These are phyloP conservation scores for Mythimna vitellina DNA, from an alignment of 2,888 invertebrate genomes.

Conservation along the genomic window DNA sequence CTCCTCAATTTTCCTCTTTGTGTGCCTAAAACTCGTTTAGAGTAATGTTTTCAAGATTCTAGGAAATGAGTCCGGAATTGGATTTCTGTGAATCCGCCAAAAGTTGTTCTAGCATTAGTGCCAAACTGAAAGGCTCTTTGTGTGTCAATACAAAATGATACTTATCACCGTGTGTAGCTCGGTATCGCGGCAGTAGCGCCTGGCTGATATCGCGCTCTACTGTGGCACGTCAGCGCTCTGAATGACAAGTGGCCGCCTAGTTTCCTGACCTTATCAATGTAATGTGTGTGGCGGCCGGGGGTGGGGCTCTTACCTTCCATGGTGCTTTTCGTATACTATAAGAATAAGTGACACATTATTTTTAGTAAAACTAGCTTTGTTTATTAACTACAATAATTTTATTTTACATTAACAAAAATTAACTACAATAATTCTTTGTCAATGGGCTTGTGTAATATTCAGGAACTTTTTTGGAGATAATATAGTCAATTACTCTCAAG, in stretches of 20 bases:
- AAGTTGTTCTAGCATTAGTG: not conserved
- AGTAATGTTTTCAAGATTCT: not conserved
- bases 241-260: slow-evolving; percentile 8
- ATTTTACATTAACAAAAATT: too few relatives aligned
- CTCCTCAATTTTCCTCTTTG: slow-evolving; percentile 1
- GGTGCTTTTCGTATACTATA: not conserved
- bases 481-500: too few relatives aligned
- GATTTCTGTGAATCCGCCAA: not conserved
- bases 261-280: slow-evolving; percentile 14
- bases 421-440: too few relatives aligned
- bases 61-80: not conserved
- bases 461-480: too few relatives aligned
- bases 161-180: not conserved
- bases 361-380: too few relatives aligned
- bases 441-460: too few relatives aligned
- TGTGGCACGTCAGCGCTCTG: not conserved
- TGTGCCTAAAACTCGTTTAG: not conserved
- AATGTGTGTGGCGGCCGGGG: not conserved
- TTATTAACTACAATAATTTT: too few relatives aligned
- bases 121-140: not conserved
- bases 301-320: too few relatives aligned
- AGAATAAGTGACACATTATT: not conserved
- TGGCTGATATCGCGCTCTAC: not conserved
- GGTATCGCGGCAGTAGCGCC: not conserved
- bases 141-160: not conserved